These are phyloP conservation scores for Siderastrea radians DNA, from an alignment of 92 coral and sea anemone genomes.

Conservation along the genomic window DNA sequence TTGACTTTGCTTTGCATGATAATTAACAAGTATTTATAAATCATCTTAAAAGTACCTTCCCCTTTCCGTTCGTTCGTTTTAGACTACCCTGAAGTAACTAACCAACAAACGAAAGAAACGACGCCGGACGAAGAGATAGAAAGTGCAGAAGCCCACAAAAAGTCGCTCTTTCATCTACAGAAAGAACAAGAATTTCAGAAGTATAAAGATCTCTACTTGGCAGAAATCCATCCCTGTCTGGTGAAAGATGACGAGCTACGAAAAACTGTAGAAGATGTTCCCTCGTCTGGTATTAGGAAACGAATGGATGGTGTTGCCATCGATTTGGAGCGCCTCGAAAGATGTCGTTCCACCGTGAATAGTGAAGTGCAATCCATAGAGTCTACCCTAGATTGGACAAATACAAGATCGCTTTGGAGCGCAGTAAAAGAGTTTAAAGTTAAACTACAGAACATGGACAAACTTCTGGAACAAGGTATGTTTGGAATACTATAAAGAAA, in stretches of 20 bases:
- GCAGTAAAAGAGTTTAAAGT: conserved; percentile 4
- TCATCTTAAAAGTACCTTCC: too few species aligned
- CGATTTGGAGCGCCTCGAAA: conserved; percentile 34
- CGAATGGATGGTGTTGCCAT: conserved; percentile 6
- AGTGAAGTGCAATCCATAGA: conserved; percentile 22
- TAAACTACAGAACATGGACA: conserved; percentile 18
- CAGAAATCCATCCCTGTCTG: conserved; percentile 28
- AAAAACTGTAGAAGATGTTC: conserved; percentile 2
- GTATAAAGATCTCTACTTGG: conserved; percentile 39
- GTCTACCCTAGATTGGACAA: conserved; percentile 27
- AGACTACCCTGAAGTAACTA: neutral
- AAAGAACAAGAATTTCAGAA: conserved; percentile 42
- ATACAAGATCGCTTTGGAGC: conserved; percentile 1
- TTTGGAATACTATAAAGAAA: neutral
- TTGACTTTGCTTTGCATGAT: too few species aligned
- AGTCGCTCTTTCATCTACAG: conserved; percentile 7
- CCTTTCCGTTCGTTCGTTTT: neutral
- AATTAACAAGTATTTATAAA: too few species aligned
- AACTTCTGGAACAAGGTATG: conserved; percentile 46
- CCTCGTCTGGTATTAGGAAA: neutral
- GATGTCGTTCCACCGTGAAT: neutral
- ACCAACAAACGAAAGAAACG: neutral
- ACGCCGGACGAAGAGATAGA: neutral
- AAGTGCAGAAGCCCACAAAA: conserved; percentile 20
- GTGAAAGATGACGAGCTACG: conserved; percentile 11